phyloP scores from a whole-genome alignment of 2,113 vertebrate species.

The Capreolus pygargus region DNA sequence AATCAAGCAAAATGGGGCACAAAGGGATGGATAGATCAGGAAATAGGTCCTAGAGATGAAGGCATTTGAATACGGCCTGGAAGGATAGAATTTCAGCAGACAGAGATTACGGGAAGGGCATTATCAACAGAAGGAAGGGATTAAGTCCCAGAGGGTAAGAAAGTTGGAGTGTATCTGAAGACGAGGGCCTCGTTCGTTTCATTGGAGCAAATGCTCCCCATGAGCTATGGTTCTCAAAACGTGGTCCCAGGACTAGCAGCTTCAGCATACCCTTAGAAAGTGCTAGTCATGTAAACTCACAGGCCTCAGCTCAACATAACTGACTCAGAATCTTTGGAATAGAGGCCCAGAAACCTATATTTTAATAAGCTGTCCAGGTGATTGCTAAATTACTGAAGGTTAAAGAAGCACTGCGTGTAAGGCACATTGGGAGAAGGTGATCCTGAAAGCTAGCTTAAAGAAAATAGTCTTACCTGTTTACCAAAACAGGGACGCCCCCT shows the following conservation, averaged over 20 bases:
- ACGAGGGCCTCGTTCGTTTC: rapidly evolving
- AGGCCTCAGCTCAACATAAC: not conserved
- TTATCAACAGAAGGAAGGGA: not conserved
- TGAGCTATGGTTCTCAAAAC: not conserved
- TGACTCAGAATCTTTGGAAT: not conserved
- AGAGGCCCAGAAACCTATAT: not conserved
- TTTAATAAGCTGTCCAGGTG: not conserved
- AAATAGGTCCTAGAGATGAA: not conserved
- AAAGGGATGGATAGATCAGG: not conserved
- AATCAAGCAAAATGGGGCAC: not conserved
- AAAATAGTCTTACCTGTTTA: not conserved
- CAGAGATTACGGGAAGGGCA: not conserved
- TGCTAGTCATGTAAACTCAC: not conserved
- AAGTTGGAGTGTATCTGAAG: not conserved
- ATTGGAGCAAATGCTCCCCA: not conserved
- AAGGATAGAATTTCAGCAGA: not conserved
- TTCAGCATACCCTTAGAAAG: not conserved
- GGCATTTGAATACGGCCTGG: not conserved
- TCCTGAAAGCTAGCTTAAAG: not conserved
- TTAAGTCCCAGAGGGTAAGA: not conserved
- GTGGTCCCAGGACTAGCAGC: not conserved
- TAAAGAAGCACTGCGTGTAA: not conserved
- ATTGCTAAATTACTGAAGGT: not conserved
- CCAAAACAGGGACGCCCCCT: not conserved
- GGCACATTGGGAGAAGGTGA: not conserved